Conservation (phyloP, 2,113 vertebrate genomes). For the Varanus komodoensis region DNA sequence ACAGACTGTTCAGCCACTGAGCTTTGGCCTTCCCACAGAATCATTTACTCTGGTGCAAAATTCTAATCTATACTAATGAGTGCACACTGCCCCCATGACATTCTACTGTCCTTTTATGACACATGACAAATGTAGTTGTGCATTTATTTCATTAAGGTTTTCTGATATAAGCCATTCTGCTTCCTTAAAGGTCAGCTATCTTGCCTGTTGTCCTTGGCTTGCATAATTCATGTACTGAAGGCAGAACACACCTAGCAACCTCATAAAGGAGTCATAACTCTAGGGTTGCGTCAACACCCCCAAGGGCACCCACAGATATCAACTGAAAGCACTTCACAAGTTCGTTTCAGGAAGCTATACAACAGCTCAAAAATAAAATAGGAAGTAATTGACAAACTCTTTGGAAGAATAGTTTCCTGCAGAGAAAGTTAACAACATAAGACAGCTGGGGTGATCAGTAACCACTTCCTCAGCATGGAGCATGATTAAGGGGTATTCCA, state of each 20-base stretch:
- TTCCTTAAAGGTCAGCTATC: neutral
- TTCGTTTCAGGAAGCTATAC: constrained; percentile 81
- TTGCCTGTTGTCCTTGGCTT: neutral
- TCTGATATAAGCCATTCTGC: neutral
- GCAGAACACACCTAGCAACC: constrained; percentile 35
- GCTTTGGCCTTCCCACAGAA: neutral
- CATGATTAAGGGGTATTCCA: constrained; percentile 17
- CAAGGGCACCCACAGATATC: constrained; percentile 67
- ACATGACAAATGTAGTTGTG: neutral
- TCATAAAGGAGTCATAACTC: constrained; percentile 58
- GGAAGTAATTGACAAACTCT: constrained; percentile 84
- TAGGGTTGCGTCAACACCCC: constrained; percentile 55
- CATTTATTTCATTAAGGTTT: neutral
- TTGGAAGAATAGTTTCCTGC: constrained; percentile 79
- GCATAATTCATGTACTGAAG: neutral
- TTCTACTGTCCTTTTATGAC: neutral
- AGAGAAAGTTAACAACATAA: constrained; percentile 76
- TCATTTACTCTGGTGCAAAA: neutral
- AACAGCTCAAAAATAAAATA: constrained; percentile 77
- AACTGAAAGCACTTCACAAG: constrained; percentile 68
- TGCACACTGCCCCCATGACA: neutral
- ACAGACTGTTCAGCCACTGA: neutral
- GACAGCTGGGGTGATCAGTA: constrained; percentile 72
- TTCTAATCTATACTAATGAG: neutral
- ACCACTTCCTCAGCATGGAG: constrained; percentile 51